Base-by-base conservation (phyloP, 2,113 vertebrate genomes). In the Aix galericulata region DNA sequence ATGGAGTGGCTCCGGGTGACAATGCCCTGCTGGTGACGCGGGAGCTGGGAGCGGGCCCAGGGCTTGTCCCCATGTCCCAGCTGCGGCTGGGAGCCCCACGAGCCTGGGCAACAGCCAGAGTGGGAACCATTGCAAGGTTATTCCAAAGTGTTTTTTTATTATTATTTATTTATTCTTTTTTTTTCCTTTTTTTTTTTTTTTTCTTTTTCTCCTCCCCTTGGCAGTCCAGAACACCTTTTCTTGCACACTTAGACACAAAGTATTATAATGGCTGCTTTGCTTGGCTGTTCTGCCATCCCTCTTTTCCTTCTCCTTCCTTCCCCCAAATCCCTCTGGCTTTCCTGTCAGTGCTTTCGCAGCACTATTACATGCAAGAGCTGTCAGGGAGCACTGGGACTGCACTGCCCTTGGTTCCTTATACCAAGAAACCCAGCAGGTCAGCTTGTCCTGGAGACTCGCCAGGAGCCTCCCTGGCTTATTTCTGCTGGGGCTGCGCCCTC, bases 81-180 rank as follows among this genome's bases (percentile, higher is more conserved):
- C 21, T 52, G 50, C 1, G 18, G 48, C 36, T 9, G 50, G 34
- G 38, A 67, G 56, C 50, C 58, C 79, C 13, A 36, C 55, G 14
- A 48, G 9, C 34, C 38, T 0, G 22, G 26, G 17, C 2, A 67
- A 2, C 5, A 14, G 27, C 48, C 25, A 5, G n/a, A 32, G 25
- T 11, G 29, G 48, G 22, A 53, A 11, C 13, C 0, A 2, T 2
- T 1, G 1, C 38, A 36, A n/a, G 18, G 9, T 26, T 18, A 2
- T 32, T 34, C 50, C 25, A 10, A 40, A 23, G 20, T 58, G 27
- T 40, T 40, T 40, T 40, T 40, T 40, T 40, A 40, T 36, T 36
- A 40, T 40, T 40, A 40, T 40, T 40, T 40, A 11, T 13, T 40
- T 40, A 13, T 40, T 40, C 11, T 40, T 40, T n/a, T 8, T 38